Base-by-base conservation (phyloP, 2,113 vertebrate species). In the Cynoglossus semilaevis region DNA sequence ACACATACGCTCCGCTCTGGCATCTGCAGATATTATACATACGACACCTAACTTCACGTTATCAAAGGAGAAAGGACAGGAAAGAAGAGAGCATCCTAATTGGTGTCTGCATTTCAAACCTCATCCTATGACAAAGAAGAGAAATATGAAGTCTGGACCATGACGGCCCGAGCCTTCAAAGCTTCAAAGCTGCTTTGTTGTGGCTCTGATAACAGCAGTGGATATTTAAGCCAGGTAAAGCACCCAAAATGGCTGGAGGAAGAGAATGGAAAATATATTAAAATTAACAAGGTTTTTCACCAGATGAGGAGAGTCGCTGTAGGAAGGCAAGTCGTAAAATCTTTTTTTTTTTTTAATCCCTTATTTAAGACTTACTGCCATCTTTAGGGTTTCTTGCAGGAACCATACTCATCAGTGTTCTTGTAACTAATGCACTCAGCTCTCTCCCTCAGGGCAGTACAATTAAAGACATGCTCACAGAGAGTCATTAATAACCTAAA, bases 151-250 rank as follows among this genome's bases (percentile, higher is more conserved):
- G 58, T 43, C 72, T 73, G 52, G n/a, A n/a, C 62, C 36, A 73
- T 76, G 77, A 76, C 37, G 11, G 70, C 41, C 67, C 35, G 46
- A 70, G 68, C 65, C 69, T 65, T 37, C 60, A 52, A 59, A 62
- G 77, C 82, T 85, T 85, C 83, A 85, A 84, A 89, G 80, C 58
- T 61, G 69, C 78, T 83, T 84, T 82, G 83, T 75, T 77, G 80
- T 66, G 71, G 55, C 50, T 57, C 67, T 64, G 63, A 77, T 71
- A 74, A 82, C 81, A 79, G 46, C 51, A 55, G 13, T 57, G 69
- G 74, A 73, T 61, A 52, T 74, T 51, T 1, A 18, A 69, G 72
- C 70, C 73, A 63, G 76, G 80, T 81, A 70, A 75, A 65, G 55
- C 9, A 1, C 36, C 47, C 37, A 0, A 3, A 72, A 44, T 63